A percentile compares a stretch with the other conserved stretches of the same genome.
phyloP scores from a whole-genome alignment of 2,113 vertebrate species.

The Pseudorectes ferrugineus region DNA sequence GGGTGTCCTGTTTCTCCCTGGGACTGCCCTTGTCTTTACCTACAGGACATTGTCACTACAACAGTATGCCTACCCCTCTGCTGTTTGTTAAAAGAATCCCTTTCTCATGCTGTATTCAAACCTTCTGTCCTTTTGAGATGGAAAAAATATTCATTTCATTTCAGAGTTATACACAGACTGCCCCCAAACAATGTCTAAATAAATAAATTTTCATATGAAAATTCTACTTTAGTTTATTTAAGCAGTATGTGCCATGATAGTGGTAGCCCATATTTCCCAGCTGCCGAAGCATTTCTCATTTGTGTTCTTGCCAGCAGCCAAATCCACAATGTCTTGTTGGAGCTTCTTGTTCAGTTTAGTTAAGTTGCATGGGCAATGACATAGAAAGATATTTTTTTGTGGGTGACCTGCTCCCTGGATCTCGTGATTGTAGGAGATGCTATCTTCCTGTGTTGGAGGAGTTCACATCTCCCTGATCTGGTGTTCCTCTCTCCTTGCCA shows the following conservation, averaged over 20 bases:
- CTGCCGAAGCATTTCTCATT: slow-evolving; percentile 21
- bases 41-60: neutral
- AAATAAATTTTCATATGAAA: neutral
- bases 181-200: neutral
- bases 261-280: neutral
- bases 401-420: neutral
- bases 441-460: neutral
- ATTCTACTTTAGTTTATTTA: neutral
- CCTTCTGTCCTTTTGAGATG: neutral
- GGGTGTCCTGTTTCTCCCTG: neutral
- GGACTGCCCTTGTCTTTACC: neutral
- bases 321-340: neutral
- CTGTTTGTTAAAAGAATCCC: neutral
- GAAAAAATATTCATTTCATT: neutral
- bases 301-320: slow-evolving; percentile 32
- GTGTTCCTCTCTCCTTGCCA: neutral
- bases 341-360: neutral
- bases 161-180: neutral
- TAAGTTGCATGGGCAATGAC: neutral
- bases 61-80: neutral
- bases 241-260: neutral
- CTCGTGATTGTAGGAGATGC: neutral
- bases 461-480: neutral
- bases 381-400: neutral
- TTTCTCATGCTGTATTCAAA: neutral